Conservation (phyloP, 2,888 invertebrate genomes). For the Protophormia terraenovae region DNA sequence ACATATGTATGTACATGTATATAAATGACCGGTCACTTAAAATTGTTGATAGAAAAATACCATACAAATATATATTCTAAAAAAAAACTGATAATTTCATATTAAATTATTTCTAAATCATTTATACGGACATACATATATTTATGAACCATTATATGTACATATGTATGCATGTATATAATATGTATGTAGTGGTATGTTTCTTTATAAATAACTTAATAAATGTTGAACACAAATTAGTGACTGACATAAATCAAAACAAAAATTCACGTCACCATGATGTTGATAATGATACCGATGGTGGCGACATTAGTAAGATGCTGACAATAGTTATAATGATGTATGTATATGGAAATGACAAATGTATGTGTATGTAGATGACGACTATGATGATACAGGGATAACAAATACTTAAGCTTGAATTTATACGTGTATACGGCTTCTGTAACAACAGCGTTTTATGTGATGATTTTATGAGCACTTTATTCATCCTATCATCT, state of each 20-base stretch:
- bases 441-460: constrained; percentile 38
- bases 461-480: constrained; percentile 45
- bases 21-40: background rate
- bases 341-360: background rate
- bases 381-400: background rate
- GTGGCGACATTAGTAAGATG: background rate
- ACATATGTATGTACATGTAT: too few relatives aligned
- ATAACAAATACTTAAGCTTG: constrained; percentile 38
- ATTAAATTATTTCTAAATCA: background rate
- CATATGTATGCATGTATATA: background rate
- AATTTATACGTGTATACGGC: constrained; percentile 31
- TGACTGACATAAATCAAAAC: constrained; percentile 49
- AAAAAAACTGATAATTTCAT: constrained; percentile 29
- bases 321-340: background rate
- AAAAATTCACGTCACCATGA: constrained; percentile 6
- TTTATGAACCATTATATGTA: background rate
- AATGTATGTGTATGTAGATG: background rate
- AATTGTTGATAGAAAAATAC: background rate
- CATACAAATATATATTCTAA: background rate
- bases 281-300: too few relatives aligned
- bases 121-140: background rate
- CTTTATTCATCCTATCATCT: background rate
- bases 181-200: background rate
- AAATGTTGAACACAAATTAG: constrained; percentile 36
- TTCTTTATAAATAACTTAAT: background rate